A percentile compares a stretch with the other conserved stretches of the same genome.
phyloP scores from a whole-genome alignment of 2,797 vertebrate species.

The Thunnus albacares region DNA sequence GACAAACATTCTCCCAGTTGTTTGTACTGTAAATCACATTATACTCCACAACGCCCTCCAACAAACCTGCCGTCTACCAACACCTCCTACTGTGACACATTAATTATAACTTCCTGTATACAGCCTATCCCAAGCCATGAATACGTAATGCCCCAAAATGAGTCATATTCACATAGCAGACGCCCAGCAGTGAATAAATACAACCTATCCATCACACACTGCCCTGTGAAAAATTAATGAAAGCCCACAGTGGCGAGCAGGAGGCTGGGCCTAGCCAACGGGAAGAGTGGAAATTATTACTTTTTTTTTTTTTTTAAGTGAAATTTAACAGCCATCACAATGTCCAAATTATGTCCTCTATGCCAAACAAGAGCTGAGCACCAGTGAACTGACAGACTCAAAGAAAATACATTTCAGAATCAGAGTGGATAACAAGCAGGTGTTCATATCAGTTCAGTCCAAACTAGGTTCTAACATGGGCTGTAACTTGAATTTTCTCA shows the following conservation, averaged over 20 bases:
- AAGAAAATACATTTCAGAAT: constrained; percentile 39
- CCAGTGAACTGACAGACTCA: constrained; percentile 33
- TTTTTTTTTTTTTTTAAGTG: constrained; percentile 65
- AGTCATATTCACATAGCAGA: constrained; percentile 97
- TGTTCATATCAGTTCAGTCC: constrained; percentile 41
- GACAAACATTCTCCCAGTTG: constrained; percentile 81
- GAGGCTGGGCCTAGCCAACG: constrained; percentile 68
- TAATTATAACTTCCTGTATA: constrained; percentile 97
- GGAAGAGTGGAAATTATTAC: constrained; percentile 72
- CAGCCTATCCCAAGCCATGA: constrained; percentile 97
- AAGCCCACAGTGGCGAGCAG: constrained; percentile 84
- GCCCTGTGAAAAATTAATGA: constrained; percentile 96
- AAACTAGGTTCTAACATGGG: constrained; percentile 54
- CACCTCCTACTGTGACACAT: constrained; percentile 94
- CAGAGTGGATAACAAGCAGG: constrained; percentile 32
- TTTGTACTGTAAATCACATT: constrained; percentile 93
- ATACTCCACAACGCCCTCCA: constrained; percentile 91
- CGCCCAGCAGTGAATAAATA: constrained; percentile 97
- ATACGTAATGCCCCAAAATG: constrained; percentile 98
- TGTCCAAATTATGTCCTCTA: constrained; percentile 50
- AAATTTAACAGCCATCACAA: constrained; percentile 60
- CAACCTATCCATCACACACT: constrained; percentile 95
- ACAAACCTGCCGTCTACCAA: constrained; percentile 91
- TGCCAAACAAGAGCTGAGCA: constrained; percentile 33
- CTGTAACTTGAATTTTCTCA: constrained; percentile 43